Conservation (phyloP, 2,888 invertebrate genomes). For the Cremastobaeus sp. region DNA sequence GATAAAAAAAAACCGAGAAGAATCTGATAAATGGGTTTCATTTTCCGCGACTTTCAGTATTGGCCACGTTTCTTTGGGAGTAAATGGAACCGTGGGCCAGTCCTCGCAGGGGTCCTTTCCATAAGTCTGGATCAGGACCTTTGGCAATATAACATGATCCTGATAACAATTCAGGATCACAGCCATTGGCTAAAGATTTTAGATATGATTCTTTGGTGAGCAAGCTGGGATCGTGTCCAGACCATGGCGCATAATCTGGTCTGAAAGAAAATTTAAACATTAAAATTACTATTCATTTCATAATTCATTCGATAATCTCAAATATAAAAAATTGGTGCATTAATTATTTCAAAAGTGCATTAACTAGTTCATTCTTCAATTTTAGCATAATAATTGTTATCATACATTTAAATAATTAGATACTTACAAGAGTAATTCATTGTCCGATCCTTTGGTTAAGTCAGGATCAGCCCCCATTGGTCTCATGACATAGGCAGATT, state of each 20-base stretch:
- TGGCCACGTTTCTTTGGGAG: slow-evolving; percentile 81
- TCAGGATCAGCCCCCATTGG: slow-evolving; percentile 85
- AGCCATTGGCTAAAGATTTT: slow-evolving; percentile 77
- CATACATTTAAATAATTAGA: neutral
- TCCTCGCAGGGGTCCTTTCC: slow-evolving; percentile 86
- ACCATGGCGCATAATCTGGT: slow-evolving; percentile 90
- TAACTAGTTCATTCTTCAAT: no score
- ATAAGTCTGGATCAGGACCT: slow-evolving; percentile 84
- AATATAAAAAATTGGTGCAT: no score
- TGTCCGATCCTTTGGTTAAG: slow-evolving; percentile 88
- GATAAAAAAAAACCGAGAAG: slow-evolving; percentile 63
- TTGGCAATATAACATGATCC: slow-evolving; percentile 78
- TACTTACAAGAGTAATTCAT: slow-evolving; percentile 87
- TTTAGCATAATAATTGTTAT: neutral
- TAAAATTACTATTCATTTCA: no score
- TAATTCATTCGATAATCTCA: no score
- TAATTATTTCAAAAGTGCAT: no score
- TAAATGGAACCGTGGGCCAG: slow-evolving; percentile 90
- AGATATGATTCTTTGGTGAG: slow-evolving; percentile 72
- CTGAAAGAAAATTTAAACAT: slow-evolving; percentile 77
- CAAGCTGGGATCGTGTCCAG: slow-evolving; percentile 86
- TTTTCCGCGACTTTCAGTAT: slow-evolving; percentile 80
- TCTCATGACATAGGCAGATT: slow-evolving; percentile 81
- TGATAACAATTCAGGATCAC: slow-evolving; percentile 79
- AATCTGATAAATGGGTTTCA: slow-evolving; percentile 77